A percentile compares a stretch with the other conserved stretches of the same genome.
phyloP scores from a whole-genome alignment of 2,888 invertebrate genomes.

The Zygothrica quintamaculata region DNA sequence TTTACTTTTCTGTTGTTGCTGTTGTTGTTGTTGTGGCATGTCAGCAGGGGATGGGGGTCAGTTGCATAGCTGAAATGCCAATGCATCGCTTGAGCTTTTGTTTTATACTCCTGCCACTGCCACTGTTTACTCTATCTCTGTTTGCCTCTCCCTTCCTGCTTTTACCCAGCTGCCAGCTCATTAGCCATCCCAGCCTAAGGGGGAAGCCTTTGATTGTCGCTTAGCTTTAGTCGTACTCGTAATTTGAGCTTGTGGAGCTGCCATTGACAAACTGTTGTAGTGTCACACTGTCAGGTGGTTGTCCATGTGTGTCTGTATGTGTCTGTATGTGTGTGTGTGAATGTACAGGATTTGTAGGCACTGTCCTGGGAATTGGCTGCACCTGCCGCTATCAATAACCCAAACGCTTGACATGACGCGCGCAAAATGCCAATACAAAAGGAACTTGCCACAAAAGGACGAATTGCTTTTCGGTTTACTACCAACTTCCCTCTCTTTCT shows the following conservation, averaged over 20 bases:
- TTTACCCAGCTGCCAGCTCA: conserved; percentile 33
- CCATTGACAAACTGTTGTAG: background rate
- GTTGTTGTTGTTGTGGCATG: background rate
- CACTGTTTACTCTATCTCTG: conserved; percentile 20
- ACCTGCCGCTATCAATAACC: conserved; percentile 73
- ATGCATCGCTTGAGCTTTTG: conserved; percentile 41
- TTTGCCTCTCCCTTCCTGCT: background rate
- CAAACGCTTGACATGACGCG: conserved; percentile 57
- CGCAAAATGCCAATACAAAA: conserved; percentile 53
- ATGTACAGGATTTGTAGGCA: conserved; percentile 8
- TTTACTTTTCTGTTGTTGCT: background rate
- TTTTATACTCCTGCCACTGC: conserved; percentile 12
- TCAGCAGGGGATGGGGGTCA: background rate
- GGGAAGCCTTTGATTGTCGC: conserved; percentile 61
- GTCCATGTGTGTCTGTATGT: background rate
- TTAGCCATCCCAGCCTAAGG: conserved; percentile 33
- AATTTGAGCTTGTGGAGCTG: conserved; percentile 45
- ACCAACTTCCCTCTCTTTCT: background rate
- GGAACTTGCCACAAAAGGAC: conserved; percentile 53
- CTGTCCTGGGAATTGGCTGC: conserved; percentile 19
- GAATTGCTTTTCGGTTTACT: conserved; percentile 13
- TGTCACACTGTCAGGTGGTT: background rate
- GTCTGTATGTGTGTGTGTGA: too few relatives aligned
- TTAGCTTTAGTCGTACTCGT: conserved; percentile 34
- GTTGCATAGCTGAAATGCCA: conserved; percentile 51